Evolutionary conservation across 1,140 invertebrate species (phyloP).

Genomic region (Aphelinus certus): DNA sequence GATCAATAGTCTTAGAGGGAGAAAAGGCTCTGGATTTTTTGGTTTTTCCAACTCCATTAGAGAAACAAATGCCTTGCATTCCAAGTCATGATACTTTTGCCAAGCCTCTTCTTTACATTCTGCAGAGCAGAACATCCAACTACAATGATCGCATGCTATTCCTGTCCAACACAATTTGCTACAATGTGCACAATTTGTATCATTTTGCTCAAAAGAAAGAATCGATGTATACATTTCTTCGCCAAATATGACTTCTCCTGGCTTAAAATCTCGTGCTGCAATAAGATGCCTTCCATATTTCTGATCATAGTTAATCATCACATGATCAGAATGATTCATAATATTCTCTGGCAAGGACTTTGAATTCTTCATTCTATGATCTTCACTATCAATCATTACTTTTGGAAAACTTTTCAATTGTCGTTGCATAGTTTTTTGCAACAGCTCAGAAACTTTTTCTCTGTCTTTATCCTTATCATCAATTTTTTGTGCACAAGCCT

Average conservation of each 20-base stretch:
- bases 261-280: conserved; percentile 66
- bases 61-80: conserved; percentile 53
- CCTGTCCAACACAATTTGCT: not conserved
- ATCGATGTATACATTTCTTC: conserved; percentile 79
- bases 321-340: too few relatives aligned
- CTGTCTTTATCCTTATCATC: too few relatives aligned
- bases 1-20: not conserved
- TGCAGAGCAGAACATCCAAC: not conserved
- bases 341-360: too few relatives aligned
- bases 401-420: too few relatives aligned
- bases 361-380: too few relatives aligned
- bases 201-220: conserved; percentile 61
- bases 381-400: too few relatives aligned
- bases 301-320: too few relatives aligned
- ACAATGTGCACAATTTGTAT: not conserved
- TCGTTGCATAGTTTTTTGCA: too few relatives aligned
- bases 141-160: conserved; percentile 5
- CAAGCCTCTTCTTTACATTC: conserved; percentile 18
- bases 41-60: not conserved
- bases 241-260: conserved; percentile 78
- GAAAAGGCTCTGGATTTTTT: not conserved
- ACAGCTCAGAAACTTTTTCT: too few relatives aligned
- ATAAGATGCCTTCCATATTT: too few relatives aligned
- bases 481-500: too few relatives aligned
- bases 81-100: conserved; percentile 1